Evolutionary conservation across 53 echinoderm and acorn worm genomes (phyloP).

Genomic region (Echinarachnius parma): DNA sequence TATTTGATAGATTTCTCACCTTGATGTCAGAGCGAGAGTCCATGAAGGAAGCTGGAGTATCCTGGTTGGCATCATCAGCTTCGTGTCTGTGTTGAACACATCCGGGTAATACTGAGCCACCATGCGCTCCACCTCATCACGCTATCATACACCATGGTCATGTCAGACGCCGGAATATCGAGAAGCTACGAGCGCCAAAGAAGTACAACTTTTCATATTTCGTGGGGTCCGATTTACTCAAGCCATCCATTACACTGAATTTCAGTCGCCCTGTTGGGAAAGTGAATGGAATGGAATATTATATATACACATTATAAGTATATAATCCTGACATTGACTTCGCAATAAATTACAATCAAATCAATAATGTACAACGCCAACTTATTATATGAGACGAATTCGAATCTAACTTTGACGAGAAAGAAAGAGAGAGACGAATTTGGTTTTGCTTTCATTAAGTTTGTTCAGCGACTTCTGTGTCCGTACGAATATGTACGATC

Average conservation of each 20-base stretch:
- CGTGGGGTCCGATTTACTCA: neutral
- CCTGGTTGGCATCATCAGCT: constrained; percentile 25
- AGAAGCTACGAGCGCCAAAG: constrained; percentile 57
- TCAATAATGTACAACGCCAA: too few species aligned
- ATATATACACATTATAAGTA: too few species aligned
- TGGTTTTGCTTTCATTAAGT: too few species aligned
- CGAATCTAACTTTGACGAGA: too few species aligned
- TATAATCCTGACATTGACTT: too few species aligned
- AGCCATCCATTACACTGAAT: constrained; percentile 53
- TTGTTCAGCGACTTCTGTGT: too few species aligned
- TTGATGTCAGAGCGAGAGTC: constrained; percentile 57
- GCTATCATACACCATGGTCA: constrained; percentile 55
- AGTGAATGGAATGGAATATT: too few species aligned
- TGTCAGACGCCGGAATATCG: constrained; percentile 43
- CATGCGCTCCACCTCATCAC: constrained; percentile 56
- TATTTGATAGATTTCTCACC: too few species aligned
- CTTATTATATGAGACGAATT: too few species aligned
- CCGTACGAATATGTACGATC: too few species aligned
- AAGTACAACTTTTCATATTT: constrained; percentile 48
- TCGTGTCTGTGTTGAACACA: constrained; percentile 61
- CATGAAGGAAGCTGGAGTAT: constrained; percentile 21
- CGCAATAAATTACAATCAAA: too few species aligned
- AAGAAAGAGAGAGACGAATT: too few species aligned
- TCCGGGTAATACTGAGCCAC: constrained; percentile 46
- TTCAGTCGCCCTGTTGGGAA: constrained; percentile 56